Percentiles rank a stretch among this genome's conserved stretches.
Evolutionary conservation across 2,797 vertebrate species (phyloP).

Genomic region (Philypnodon macrostomus): DNA sequence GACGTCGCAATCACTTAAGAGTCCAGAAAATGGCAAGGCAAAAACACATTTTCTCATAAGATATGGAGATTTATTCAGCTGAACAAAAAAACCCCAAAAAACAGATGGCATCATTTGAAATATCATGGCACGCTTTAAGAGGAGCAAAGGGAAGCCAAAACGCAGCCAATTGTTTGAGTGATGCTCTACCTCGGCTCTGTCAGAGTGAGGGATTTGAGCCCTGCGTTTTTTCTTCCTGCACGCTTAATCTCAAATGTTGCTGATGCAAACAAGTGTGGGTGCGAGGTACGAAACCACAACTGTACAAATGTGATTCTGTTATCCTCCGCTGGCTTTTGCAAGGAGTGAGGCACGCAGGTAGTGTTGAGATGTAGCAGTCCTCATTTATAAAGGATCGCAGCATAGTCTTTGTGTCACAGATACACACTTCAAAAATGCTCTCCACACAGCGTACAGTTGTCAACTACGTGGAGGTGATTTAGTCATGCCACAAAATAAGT

Average conservation of each 20-base stretch:
- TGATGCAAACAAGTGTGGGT: conserved; percentile 13
- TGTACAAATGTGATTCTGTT: conserved; percentile 7
- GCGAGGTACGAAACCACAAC: conserved; percentile 6
- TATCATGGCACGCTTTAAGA: conserved; percentile 7
- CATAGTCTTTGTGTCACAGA: too few species aligned
- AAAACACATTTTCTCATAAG: conserved; percentile 9
- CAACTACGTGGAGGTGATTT: too few species aligned
- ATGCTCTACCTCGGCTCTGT: conserved; percentile 7
- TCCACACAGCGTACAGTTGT: too few species aligned
- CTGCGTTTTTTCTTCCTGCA: neutral
- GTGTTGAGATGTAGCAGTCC: neutral
- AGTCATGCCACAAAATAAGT: too few species aligned
- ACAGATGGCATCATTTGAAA: conserved; percentile 21
- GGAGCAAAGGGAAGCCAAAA: conserved; percentile 6
- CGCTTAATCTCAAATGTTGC: conserved; percentile 16
- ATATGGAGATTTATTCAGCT: conserved; percentile 14
- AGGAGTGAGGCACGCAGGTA: neutral
- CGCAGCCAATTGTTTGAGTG: conserved; percentile 9
- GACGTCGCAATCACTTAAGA: conserved; percentile 5
- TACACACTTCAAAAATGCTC: too few species aligned
- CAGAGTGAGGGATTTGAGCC: conserved; percentile 12
- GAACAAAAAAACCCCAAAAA: too few species aligned
- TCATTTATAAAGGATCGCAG: neutral
- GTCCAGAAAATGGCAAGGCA: neutral
- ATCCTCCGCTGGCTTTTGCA: neutral